Evolutionary conservation across 2,113 vertebrate genomes (phyloP), one percentile per base, ranked within the genome.

Genomic region (Elachura formosa): DNA sequence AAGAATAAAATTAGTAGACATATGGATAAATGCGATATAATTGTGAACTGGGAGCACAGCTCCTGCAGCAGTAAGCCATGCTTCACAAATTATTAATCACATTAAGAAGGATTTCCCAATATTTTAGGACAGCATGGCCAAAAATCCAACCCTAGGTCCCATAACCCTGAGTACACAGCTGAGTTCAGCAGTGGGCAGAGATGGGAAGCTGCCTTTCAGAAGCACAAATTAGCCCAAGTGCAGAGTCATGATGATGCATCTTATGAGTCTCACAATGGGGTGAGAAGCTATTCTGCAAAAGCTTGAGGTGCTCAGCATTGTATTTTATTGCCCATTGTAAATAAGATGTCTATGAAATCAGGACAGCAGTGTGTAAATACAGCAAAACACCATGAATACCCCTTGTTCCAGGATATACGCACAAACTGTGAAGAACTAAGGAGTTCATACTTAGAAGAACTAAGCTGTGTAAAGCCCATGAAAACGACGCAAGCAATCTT

Each of bases 241-340:
- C 5, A 40, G 40, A 77, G 25, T 18, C 8, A 8, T 36, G 78
- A 23, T 49, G 31, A 38, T 16, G 21, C 21, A 54, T 28, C 8
- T 19, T 10, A 18, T 22, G 14, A 71, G 34, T 33, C 17, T 75
- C 28, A 26, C 45, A 69, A 46, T 19, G 6, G 17, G 12, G 11
- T 1, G 2, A 77, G 23, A 48, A 46, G 29, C 5, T 77, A 22
- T 40, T 71, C 8, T 22, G 59, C 34, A 81, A 78, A 80, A 89
- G 10, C 24, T 51, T 43, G 64, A 92, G n/a, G 45, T 59, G 5
- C 6, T 64, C 1, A 0, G 16, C 33, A 55, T 11, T 0, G 0
- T 22, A 31, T 62, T 77, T 48, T 46, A 49, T 31, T 84, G 21
- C 5, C 23, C 6, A 13, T 8, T 34, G 8, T 25, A 80, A 86